phyloP scores from a whole-genome alignment of 2,113 vertebrate species.

The Eudyptes chrysolophus region DNA sequence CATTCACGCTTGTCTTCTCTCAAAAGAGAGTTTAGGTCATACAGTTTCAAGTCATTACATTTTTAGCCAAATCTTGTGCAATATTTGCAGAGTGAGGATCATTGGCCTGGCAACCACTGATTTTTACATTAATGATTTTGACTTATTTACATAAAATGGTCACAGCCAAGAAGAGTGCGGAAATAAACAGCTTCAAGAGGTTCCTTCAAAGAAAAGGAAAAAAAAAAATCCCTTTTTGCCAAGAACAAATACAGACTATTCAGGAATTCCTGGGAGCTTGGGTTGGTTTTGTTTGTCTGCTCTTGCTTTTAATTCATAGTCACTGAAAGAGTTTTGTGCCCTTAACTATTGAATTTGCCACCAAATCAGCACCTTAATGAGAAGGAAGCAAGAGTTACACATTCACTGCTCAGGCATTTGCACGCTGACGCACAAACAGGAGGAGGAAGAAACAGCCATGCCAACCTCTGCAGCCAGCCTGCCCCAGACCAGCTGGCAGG shows the following conservation, averaged over 20 bases:
- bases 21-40: background rate
- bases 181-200: background rate
- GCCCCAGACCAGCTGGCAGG: background rate
- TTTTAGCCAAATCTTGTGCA: background rate
- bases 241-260: background rate
- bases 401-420: background rate
- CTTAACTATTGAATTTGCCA: background rate
- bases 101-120: background rate
- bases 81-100: background rate
- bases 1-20: background rate
- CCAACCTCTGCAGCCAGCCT: background rate
- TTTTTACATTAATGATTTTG: background rate
- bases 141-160: background rate
- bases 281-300: background rate
- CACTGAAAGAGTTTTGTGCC: background rate
- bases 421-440: accelerated
- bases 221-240: background rate
- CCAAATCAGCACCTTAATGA: background rate
- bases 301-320: background rate
- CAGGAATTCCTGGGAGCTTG: background rate
- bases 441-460: background rate
- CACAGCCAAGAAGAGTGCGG: background rate
- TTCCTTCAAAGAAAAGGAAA: background rate
- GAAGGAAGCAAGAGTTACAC: background rate
- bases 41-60: background rate